Conservation (phyloP, 2,888 invertebrate genomes). For the Drosophila kuntzei region DNA sequence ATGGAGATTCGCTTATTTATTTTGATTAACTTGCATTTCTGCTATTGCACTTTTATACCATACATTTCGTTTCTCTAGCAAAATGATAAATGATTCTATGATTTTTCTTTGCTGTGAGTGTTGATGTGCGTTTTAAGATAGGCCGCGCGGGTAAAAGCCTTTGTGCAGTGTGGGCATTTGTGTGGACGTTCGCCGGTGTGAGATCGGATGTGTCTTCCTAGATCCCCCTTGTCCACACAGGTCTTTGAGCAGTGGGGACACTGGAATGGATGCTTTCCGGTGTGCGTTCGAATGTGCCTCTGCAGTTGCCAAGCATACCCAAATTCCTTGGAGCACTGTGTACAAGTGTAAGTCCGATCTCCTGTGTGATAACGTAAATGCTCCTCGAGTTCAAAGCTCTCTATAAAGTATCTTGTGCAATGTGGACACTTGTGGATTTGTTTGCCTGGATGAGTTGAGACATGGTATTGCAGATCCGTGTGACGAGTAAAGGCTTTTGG, state of each 20-base stretch:
- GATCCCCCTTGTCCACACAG: slow-evolving; percentile 32
- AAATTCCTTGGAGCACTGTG: slow-evolving; percentile 30
- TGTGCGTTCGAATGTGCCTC: slow-evolving; percentile 40
- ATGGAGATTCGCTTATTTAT: background rate
- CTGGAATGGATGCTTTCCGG: slow-evolving; percentile 33
- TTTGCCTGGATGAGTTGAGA: slow-evolving; percentile 49
- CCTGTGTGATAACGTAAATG: slow-evolving; percentile 43
- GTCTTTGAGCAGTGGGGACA: slow-evolving; percentile 41
- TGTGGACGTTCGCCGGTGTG: slow-evolving; percentile 48
- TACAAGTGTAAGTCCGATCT: slow-evolving; percentile 37
- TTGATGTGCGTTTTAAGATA: slow-evolving; percentile 37
- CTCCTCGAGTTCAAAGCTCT: slow-evolving; percentile 36
- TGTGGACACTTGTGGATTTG: slow-evolving; percentile 40
- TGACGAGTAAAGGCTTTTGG: slow-evolving; percentile 36
- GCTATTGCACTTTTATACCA: background rate
- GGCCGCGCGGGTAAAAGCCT: slow-evolving; percentile 36
- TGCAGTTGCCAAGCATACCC: slow-evolving; percentile 41
- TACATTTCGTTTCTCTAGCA: background rate
- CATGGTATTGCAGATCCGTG: slow-evolving; percentile 46
- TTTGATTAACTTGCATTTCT: background rate
- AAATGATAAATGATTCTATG: background rate
- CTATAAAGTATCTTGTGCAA: slow-evolving; percentile 47
- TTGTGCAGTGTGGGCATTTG: slow-evolving; percentile 36
- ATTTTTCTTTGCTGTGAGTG: slow-evolving; percentile 11
- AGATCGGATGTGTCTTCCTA: slow-evolving; percentile 30